Conservation (phyloP, 2,888 invertebrate genomes). For the Caprella mutica region DNA sequence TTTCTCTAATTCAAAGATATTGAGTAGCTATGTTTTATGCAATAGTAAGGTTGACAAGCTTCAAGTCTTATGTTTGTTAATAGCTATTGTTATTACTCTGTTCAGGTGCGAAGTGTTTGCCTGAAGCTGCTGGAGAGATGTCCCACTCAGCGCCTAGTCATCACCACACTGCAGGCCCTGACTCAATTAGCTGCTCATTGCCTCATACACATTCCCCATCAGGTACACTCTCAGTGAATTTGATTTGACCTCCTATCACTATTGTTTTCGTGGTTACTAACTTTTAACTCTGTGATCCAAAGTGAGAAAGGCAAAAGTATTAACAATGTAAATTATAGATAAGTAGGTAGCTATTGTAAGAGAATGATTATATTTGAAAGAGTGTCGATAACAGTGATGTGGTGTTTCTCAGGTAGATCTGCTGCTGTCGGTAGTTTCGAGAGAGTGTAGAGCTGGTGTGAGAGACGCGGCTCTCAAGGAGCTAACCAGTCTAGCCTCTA, state of each 20-base stretch:
- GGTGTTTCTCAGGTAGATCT: constrained; percentile 45
- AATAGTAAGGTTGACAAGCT: too few species aligned
- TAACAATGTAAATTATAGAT: too few species aligned
- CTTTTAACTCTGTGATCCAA: too few species aligned
- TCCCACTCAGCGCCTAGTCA: constrained; percentile 65
- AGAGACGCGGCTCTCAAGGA: constrained; percentile 56
- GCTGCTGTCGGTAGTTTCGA: constrained; percentile 54
- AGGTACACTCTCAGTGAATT: constrained; percentile 48
- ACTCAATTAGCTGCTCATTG: constrained; percentile 80
- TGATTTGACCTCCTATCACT: too few species aligned
- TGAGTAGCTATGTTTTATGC: too few species aligned
- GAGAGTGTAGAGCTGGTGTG: constrained; percentile 58
- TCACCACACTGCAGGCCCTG: constrained; percentile 70
- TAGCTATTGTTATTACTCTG: too few species aligned
- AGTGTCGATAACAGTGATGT: too few species aligned
- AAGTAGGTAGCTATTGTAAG: too few species aligned
- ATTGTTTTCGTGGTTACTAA: background rate
- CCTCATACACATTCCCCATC: constrained; percentile 77
- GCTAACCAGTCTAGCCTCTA: constrained; percentile 55
- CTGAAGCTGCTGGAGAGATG: constrained; percentile 61
- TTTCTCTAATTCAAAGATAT: too few species aligned
- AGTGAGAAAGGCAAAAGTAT: too few species aligned
- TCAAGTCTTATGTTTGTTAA: too few species aligned
- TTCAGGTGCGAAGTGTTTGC: constrained; percentile 62
- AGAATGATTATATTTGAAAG: too few species aligned